Conservation (phyloP, 2,113 vertebrate species). For the Anguilla japonica region DNA sequence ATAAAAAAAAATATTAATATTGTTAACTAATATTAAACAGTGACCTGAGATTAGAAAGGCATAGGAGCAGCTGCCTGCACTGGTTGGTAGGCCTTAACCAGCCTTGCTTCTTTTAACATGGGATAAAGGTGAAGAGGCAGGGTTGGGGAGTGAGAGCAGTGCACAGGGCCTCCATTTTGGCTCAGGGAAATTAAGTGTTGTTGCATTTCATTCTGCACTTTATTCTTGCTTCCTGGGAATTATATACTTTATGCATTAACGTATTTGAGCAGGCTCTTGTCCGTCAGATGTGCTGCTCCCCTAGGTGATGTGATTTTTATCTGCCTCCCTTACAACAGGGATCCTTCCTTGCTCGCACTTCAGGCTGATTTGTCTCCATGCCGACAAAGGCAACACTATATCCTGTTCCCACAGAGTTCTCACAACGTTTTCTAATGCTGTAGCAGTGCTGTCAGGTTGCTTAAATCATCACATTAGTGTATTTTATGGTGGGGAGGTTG, state of each 20-base stretch:
- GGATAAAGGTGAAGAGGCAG: neutral
- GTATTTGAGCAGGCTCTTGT: neutral
- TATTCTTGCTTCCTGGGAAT: neutral
- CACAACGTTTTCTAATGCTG: neutral
- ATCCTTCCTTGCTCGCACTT: neutral
- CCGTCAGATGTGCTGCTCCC: neutral
- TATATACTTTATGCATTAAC: neutral
- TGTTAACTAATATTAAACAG: neutral
- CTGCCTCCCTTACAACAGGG: neutral
- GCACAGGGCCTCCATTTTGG: neutral
- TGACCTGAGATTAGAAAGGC: neutral
- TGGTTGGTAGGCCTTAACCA: neutral
- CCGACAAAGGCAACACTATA: neutral
- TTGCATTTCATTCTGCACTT: neutral
- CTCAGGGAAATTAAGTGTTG: neutral
- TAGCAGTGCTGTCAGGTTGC: neutral
- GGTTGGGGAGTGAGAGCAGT: neutral
- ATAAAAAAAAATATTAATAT: too few species aligned
- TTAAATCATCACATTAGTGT: neutral
- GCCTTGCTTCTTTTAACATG: neutral
- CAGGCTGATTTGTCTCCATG: neutral
- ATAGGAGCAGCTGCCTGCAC: too few species aligned
- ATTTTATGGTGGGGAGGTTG: neutral
- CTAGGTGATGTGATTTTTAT: neutral
- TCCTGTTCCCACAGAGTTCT: neutral